phyloP scores from a whole-genome alignment of 2,113 vertebrate species.

The Chionomys nivalis region DNA sequence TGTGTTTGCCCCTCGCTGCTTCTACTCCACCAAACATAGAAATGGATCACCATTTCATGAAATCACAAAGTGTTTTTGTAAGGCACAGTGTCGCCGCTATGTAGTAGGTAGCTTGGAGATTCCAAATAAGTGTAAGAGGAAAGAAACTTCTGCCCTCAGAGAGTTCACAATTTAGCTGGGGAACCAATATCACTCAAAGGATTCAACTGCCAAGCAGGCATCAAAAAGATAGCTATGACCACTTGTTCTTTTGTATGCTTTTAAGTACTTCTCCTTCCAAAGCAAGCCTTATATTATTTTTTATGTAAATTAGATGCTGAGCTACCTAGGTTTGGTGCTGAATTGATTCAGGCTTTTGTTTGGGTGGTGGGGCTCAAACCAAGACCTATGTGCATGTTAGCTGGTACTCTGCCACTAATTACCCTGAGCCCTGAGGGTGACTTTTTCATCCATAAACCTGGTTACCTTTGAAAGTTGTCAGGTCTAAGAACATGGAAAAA shows the following conservation, averaged over 20 bases:
- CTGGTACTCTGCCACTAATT: neutral
- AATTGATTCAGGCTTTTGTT: slow-evolving; percentile 42
- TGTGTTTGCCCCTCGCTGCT: neutral
- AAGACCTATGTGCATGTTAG: neutral
- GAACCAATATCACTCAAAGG: neutral
- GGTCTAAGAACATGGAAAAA: neutral
- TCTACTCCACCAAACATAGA: slow-evolving; percentile 1
- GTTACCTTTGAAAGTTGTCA: neutral
- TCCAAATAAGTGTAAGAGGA: slow-evolving; percentile 28
- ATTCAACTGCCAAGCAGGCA: neutral
- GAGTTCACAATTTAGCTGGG: slow-evolving; percentile 12
- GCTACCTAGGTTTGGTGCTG: neutral
- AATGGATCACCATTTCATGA: slow-evolving; percentile 18
- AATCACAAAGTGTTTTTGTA: slow-evolving; percentile 32
- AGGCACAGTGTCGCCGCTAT: neutral
- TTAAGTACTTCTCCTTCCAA: neutral
- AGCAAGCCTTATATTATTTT: neutral
- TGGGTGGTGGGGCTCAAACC: neutral
- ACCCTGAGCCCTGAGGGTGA: neutral
- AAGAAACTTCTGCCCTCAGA: neutral
- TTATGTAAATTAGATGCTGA: neutral
- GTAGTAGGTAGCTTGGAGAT: neutral
- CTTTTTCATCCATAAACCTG: slow-evolving; percentile 53
- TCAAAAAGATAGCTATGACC: neutral
- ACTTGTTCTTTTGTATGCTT: neutral